phyloP scores from a whole-genome alignment of 2,888 invertebrate species.

The Atethmia centrago region DNA sequence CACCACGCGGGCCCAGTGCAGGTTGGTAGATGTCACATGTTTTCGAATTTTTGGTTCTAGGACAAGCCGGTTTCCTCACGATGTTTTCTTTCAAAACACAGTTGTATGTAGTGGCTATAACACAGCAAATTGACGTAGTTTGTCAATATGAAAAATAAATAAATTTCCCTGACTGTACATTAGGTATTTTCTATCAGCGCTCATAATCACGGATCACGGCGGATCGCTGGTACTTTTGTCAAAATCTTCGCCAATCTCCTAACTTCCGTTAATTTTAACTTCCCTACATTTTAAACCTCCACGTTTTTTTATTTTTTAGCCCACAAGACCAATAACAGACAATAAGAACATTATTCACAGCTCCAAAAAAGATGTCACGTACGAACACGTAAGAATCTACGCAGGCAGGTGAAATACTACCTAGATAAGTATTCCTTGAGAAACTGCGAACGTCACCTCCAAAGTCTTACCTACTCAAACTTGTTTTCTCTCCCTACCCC shows the following conservation, averaged over 20 bases:
- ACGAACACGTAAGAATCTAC: neutral
- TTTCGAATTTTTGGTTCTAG: too few species aligned
- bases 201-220: too few species aligned
- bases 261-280: neutral
- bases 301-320: neutral
- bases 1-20: too few species aligned
- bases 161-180: neutral
- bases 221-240: neutral
- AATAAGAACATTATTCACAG: neutral
- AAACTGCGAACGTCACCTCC: neutral
- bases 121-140: neutral
- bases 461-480: slow-evolving; percentile 39
- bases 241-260: neutral
- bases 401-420: neutral
- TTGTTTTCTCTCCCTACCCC: slow-evolving; percentile 9
- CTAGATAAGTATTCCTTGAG: neutral
- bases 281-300: neutral
- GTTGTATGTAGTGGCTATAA: neutral
- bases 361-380: neutral
- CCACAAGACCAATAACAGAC: neutral
- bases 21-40: too few species aligned
- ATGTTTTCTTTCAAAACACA: too few species aligned
- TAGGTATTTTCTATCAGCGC: neutral
- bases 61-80: too few species aligned
- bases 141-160: neutral